Base-by-base conservation (phyloP, 2,888 invertebrate species). In the Nematopogon swammerdamellus region DNA sequence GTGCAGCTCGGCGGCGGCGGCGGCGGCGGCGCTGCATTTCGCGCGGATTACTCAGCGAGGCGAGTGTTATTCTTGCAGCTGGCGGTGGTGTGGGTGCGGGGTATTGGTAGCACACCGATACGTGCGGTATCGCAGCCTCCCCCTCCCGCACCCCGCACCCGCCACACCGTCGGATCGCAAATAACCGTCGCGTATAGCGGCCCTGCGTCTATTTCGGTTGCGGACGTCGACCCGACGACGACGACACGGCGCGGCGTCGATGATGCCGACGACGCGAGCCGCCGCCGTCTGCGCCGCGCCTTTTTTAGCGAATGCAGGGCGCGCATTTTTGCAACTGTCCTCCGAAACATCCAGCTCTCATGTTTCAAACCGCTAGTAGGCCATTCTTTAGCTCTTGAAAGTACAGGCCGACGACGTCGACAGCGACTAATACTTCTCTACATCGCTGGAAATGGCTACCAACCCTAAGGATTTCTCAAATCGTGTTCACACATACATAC, bases 231-330 rank as follows among this genome's bases (percentile, higher is more conserved):
- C 36, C 36, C 67, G 70, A 72, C 79, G 75, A 65, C 79, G 77
- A 70, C 79, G 79, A 79, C 79, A 77, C 75, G 72, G 58, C 73
- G 75, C 70, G 75, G 76, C 76, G 76, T 42, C 51, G 43, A 76
- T 77, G 79, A 77, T 68, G 25, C 25, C 25, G 67, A 25, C 25
- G 25, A 4, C 70, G 74, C n/a, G 77, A 76, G 76, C 36, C 53
- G 45, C 76, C 79, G 79, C 79, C 75, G 79, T 79, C 77, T 79
- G 72, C 68, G 67, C 70, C 68, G 67, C 71, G 71, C 76, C 76
- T 73, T 74, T n/a, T 75, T 76, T 75, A 76, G 73, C 70, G 68
- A 70, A 70, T 45, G 73, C 69, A 72, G 71, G 68, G 66, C 60
- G 65, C 63, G 59, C 64, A 70, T 70, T 74, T 77, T 77, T 77